These are phyloP conservation scores for Plutomurus gul DNA, from an alignment of 1,140 invertebrate genomes.

Conservation along the genomic window DNA sequence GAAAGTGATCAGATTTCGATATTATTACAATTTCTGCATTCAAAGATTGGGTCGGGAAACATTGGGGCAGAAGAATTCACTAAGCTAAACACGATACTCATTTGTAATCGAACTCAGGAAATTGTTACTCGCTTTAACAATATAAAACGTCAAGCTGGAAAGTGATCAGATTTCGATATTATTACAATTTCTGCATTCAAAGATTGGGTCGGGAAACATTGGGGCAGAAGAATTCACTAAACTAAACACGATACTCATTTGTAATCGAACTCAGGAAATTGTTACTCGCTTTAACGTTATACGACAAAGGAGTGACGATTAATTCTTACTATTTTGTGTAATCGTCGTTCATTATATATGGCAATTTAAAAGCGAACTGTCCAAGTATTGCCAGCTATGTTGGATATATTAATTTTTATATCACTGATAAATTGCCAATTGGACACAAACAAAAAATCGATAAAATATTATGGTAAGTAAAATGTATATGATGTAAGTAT, in stretches of 20 bases:
- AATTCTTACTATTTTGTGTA: no score
- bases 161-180: conserved; percentile 22
- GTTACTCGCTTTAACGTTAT: conserved; percentile 16
- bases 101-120: conserved; percentile 37
- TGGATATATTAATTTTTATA: no score
- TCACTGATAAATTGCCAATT: no score
- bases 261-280: conserved; percentile 34
- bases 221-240: conserved; percentile 24
- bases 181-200: conserved; percentile 46
- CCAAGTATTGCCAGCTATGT: no score
- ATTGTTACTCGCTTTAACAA: conserved; percentile 32
- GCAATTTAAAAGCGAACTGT: no score
- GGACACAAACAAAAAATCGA: no score
- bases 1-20: conserved; percentile 21
- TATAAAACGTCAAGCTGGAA: conserved; percentile 4
- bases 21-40: conserved; percentile 46
- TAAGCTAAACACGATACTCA: conserved; percentile 38
- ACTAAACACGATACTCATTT: conserved; percentile 43
- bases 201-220: neutral
- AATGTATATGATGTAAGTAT: no score
- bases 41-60: neutral
- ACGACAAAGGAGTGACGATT: no score
- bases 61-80: conserved; percentile 25
- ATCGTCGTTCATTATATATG: no score
- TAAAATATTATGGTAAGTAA: no score